Evolutionary conservation across 1,140 invertebrate genomes (phyloP).

Genomic region (Polypedilum pembai): DNA sequence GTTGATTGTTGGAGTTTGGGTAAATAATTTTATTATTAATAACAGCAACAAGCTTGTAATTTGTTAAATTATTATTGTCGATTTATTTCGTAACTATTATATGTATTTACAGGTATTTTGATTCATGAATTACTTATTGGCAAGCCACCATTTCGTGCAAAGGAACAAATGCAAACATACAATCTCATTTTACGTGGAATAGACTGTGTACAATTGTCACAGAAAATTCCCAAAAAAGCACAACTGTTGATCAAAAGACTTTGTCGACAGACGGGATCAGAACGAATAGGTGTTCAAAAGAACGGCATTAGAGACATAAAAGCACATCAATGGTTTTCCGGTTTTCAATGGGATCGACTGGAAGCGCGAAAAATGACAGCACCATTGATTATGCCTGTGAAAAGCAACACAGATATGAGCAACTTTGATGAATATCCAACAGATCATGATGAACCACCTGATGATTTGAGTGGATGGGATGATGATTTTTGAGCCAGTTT

Average conservation of each 20-base stretch:
- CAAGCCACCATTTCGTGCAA: constrained; percentile 87
- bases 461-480: constrained; percentile 65
- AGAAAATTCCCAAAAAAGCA: constrained; percentile 68
- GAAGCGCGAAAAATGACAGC: constrained; percentile 60
- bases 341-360: constrained; percentile 86
- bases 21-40: too few relatives aligned
- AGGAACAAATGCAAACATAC: constrained; percentile 92
- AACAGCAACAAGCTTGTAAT: neutral
- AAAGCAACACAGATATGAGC: constrained; percentile 50
- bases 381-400: constrained; percentile 66
- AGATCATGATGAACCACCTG: constrained; percentile 53
- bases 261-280: constrained; percentile 79
- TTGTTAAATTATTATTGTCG: too few relatives aligned
- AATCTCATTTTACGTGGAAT: constrained; percentile 91
- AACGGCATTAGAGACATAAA: constrained; percentile 88
- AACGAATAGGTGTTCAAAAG: constrained; percentile 86
- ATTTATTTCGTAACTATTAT: too few relatives aligned
- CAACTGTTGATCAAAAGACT: constrained; percentile 79
- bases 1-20: constrained; percentile 95
- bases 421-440: constrained; percentile 62
- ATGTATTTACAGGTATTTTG: constrained; percentile 50
- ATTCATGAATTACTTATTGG: constrained; percentile 88
- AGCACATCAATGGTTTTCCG: constrained; percentile 90
- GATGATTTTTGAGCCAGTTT: constrained; percentile 49
- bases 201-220: constrained; percentile 78